A percentile compares a stretch with the other conserved stretches of the same genome.
These are phyloP conservation scores for Takifugu bimaculatus DNA, from an alignment of 2,113 vertebrate genomes.

Conservation along the genomic window DNA sequence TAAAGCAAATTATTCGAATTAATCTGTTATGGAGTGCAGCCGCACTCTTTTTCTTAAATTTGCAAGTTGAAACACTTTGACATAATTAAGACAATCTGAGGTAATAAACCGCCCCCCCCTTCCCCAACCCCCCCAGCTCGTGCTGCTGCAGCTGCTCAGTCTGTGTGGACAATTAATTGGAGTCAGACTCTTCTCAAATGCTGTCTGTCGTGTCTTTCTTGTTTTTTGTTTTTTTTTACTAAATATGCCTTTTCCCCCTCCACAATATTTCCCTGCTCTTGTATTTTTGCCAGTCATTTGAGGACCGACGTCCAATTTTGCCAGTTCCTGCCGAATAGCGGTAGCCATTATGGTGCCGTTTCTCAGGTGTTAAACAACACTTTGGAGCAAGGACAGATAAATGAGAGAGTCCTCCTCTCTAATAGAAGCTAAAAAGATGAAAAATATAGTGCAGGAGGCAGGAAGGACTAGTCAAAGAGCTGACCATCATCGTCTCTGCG, in stretches of 20 bases:
- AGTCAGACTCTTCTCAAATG: not conserved
- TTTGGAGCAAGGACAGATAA: conserved; percentile 76
- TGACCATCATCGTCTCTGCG: conserved; percentile 74
- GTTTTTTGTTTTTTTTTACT: not conserved
- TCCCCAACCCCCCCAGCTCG: conserved; percentile 2
- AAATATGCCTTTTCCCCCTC: conserved; percentile 2
- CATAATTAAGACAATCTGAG: conserved; percentile 44
- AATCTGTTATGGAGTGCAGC: conserved; percentile 46
- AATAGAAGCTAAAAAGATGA: conserved; percentile 77
- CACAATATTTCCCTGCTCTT: conserved; percentile 18
- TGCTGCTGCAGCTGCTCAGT: conserved; percentile 10
- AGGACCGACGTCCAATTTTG: conserved; percentile 60
- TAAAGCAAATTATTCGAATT: conserved; percentile 65
- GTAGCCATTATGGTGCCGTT: conserved; percentile 65
- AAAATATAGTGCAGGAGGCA: conserved; percentile 77
- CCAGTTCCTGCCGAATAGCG: conserved; percentile 58
- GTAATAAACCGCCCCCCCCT: conserved; percentile 21
- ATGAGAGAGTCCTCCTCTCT: conserved; percentile 75
- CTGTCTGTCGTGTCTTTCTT: not conserved
- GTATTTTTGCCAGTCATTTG: conserved; percentile 28
- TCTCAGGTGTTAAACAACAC: conserved; percentile 79
- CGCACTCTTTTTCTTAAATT: conserved; percentile 50
- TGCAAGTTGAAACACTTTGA: conserved; percentile 43
- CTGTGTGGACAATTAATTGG: conserved; percentile 15
- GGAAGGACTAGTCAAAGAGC: conserved; percentile 78